Percentiles rank a stretch among this genome's conserved stretches.
Conservation (phyloP, 1,140 invertebrate species). For the Phymastichus coffea region DNA sequence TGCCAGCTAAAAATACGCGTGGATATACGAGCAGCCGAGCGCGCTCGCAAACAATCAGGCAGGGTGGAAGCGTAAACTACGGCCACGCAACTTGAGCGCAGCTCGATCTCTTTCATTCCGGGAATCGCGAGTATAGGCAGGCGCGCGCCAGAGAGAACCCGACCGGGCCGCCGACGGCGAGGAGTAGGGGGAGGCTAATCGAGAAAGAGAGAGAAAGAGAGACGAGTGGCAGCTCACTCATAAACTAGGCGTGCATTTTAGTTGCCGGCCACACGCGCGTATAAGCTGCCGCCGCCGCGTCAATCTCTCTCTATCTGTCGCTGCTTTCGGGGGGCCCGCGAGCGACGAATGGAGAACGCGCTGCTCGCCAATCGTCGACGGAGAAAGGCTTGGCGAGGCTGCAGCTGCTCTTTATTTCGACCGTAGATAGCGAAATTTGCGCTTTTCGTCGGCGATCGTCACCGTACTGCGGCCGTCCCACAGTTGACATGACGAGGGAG, state of each 20-base stretch:
- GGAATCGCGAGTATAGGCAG: no score
- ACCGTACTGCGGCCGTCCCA: no score
- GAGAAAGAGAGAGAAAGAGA: neutral
- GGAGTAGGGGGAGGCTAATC: neutral
- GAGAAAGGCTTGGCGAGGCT: neutral
- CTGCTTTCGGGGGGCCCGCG: no score
- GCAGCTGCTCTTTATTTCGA: neutral
- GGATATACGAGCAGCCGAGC: no score
- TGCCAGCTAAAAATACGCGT: no score
- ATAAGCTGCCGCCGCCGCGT: neutral
- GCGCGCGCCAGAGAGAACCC: neutral
- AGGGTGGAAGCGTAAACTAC: no score
- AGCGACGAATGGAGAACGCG: constrained; percentile 9
- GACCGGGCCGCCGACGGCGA: neutral
- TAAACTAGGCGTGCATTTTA: neutral
- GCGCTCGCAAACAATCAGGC: no score
- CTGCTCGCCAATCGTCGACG: neutral
- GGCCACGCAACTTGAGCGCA: no score
- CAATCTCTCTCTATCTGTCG: neutral
- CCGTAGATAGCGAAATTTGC: no score
- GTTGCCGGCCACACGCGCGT: neutral
- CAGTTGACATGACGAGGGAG: no score
- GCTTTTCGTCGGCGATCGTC: no score
- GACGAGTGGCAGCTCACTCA: neutral
- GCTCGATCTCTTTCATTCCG: no score